Evolutionary conservation across 2,113 vertebrate genomes (phyloP), one percentile per base, ranked within the genome.

Genomic region (Scolopax mira): DNA sequence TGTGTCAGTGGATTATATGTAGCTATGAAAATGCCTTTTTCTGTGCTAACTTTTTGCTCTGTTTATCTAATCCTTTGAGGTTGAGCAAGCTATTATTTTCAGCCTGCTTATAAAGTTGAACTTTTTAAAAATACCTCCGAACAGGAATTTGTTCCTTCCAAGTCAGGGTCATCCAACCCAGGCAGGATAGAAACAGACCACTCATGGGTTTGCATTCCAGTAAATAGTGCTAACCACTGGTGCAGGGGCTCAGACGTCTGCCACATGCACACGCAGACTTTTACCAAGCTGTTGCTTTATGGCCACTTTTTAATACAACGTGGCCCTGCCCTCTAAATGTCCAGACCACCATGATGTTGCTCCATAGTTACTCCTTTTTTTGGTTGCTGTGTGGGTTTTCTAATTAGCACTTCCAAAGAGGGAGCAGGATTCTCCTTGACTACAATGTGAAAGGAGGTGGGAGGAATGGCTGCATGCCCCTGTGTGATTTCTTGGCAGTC

Each of bases 101-200:
- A 87, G 65, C 62, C 83, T 93, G 72, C 92, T 96, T 92, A 81
- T 94, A 48, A 79, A 81, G n/a, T 65, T 9, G 41, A 90, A 79
- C 55, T 31, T 96, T 96, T 96, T 82, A 95, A 97, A 96, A 97
- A 96, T 97, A 97, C 85, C 70, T 95, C 93, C 49, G 44, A 88
- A 79, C 39, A 90, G 85, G 92, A 93, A 81, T 86, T 78, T 88
- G 65, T 12, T 61, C 18, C 77, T 96, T 95, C 77, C 35, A 87
- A 51, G 52, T 57, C 85, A 74, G 81, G 81, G 66, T 95, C 86
- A 80, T 75, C 64, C 35, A 72, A 41, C 49, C 66, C 24, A 65
- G 31, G 54, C 70, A 60, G 93, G 74, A 37, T 60, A 86, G 65
- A 79, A 88, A 35, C 46, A 7, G 42, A 65, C 54, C 10, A 17